Conservation (phyloP, 2,888 invertebrate genomes). For the Nymphalis polychloros region DNA sequence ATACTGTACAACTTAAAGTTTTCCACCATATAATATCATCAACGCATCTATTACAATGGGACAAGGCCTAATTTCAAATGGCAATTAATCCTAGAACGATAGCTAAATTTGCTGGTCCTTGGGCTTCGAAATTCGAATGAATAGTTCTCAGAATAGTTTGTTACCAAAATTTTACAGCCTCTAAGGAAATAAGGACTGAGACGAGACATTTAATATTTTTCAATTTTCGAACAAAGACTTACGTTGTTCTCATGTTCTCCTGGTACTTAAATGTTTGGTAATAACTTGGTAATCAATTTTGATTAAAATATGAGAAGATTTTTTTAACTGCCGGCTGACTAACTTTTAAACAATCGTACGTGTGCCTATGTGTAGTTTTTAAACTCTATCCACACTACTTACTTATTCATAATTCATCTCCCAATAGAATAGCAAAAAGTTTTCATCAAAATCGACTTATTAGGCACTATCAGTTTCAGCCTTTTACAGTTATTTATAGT, state of each 20-base stretch:
- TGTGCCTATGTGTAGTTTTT: too few relatives aligned
- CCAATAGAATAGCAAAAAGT: too few relatives aligned
- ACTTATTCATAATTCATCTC: too few relatives aligned
- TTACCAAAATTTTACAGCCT: slow-evolving; percentile 30
- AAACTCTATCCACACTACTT: too few relatives aligned
- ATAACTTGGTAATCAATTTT: slow-evolving; percentile 1
- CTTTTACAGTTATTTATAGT: too few relatives aligned
- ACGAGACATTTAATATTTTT: slow-evolving; percentile 11
- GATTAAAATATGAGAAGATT: not conserved
- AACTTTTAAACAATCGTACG: too few relatives aligned
- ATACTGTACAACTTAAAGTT: slow-evolving; percentile 49
- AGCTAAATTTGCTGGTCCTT: slow-evolving; percentile 14
- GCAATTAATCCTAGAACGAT: slow-evolving; percentile 37
- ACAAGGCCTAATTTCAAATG: slow-evolving; percentile 48
- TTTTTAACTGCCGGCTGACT: not conserved
- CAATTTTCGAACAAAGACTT: slow-evolving; percentile 15
- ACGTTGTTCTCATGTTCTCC: slow-evolving; percentile 1
- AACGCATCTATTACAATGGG: slow-evolving; percentile 46
- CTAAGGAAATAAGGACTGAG: slow-evolving; percentile 15
- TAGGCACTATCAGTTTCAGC: too few relatives aligned
- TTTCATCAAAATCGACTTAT: too few relatives aligned
- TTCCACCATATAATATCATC: slow-evolving; percentile 43
- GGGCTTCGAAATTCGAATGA: slow-evolving; percentile 47
- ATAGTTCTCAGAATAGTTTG: slow-evolving; percentile 46
- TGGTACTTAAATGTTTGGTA: slow-evolving; percentile 7